Conservation (phyloP, 1,140 invertebrate genomes). For the Campoletis sonorensis region DNA sequence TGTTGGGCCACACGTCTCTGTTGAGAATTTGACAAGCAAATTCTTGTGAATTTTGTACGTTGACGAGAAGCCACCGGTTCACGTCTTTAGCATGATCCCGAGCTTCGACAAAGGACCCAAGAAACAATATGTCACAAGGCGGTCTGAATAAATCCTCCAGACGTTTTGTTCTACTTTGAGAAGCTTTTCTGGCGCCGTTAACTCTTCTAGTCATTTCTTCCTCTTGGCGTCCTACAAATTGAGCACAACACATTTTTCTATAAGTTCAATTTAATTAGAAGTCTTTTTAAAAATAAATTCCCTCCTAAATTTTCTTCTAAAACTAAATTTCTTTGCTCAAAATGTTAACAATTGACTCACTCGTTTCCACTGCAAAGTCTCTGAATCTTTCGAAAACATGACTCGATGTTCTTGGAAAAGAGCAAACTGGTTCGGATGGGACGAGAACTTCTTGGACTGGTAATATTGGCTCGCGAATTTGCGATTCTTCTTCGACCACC, state of each 20-base stretch:
- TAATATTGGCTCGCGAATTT: conserved; percentile 81
- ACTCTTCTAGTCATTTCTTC: conserved; percentile 71
- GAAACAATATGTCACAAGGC: conserved; percentile 84
- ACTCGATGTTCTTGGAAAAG: conserved; percentile 72
- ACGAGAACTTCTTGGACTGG: conserved; percentile 79
- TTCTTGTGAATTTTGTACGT: conserved; percentile 86
- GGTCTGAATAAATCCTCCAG: conserved; percentile 87
- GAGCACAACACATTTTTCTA: neutral
- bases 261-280: neutral
- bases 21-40: conserved; percentile 87
- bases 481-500: conserved; percentile 64
- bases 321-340: too few relatives aligned
- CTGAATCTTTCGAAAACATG: conserved; percentile 83
- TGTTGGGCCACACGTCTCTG: conserved; percentile 86
- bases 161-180: conserved; percentile 74
- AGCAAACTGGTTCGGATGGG: conserved; percentile 71
- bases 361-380: conserved; percentile 82
- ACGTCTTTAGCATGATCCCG: conserved; percentile 79
- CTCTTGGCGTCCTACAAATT: conserved; percentile 73
- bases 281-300: neutral
- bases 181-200: conserved; percentile 68
- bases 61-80: conserved; percentile 87
- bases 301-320: too few relatives aligned
- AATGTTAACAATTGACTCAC: conserved; percentile 73
- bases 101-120: conserved; percentile 82